Evolutionary conservation across 2,113 vertebrate genomes (phyloP), one percentile per base, ranked within the genome.

Genomic region (Setophaga kirtlandii): DNA sequence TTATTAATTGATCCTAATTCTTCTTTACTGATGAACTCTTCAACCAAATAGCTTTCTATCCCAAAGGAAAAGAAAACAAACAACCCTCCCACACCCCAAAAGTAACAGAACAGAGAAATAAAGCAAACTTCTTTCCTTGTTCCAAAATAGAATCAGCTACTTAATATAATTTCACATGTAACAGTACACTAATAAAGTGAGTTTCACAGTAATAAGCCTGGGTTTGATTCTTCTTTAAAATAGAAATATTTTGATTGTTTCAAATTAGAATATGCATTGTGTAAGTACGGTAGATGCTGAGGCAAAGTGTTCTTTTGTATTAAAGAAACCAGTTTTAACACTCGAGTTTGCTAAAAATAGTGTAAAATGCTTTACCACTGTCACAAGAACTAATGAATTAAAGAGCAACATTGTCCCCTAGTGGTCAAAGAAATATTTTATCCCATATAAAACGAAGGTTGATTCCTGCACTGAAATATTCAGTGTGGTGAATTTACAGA

Each of bases 341-440:
- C 92, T 95, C 89, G 96, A 96, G 83, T 98, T 97, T 95, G 64
- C 95, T 97, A 97, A 97, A 98, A 97, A 97, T 97, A 97, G 91
- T 12, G 33, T 53, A 60, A 35, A 95, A 89, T 73, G 74, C 60
- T 93, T 87, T 42, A 52, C 68, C 58, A 5, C 20, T 10, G 18
- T 46, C 30, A 30, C 47, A 5, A 39, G 50, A 20, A 62, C 25
- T 31, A 58, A n/a, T 33, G 9, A 22, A 82, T 41, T 85, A 60
- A 98, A 98, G 97, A 95, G 14, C 97, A 97, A 98, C 93, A 98
- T 92, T 97, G 98, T 9, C 97, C 97, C 88, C 98, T 98, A 96
- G 86, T 94, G 98, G 93, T 4, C 18, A 3, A 86, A 82, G 8
- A 33, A 86, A 44, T 93, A 74, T 80, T 63, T 91, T 41, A 80